Evolutionary conservation across 2,113 vertebrate species (phyloP), one percentile per base, ranked within the genome.

Genomic region (Ancistrus triradiatus): DNA sequence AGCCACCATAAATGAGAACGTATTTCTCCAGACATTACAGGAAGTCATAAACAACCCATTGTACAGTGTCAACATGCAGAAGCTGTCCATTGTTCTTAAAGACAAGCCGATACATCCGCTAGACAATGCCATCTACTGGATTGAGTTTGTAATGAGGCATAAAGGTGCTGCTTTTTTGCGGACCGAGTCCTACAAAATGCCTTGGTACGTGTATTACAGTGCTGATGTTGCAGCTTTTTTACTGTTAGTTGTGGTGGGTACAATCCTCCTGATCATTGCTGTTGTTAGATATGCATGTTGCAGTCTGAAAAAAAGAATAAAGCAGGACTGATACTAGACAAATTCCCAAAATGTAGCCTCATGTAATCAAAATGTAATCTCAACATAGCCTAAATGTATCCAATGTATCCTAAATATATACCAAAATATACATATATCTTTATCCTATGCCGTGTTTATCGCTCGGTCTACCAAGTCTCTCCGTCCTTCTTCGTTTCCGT

Each of bases 61-160:
- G 11, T 87, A 87, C 68, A 70, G 57, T 43, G 52, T 21, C 8
- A 85, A 83, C 75, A 87, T 88, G 81, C 78, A 84, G 74, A 83
- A 58, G 44, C 78, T 86, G 24, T 88, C 86, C n/a, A 55, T 65
- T 13, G 78, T 86, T 51, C 84, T 85, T 66, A 74, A 67, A 63
- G 88, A 89, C 71, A 69, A 76, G 31, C 82, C 81, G 1, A 15
- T 85, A 15, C 62, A 64, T 7, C 83, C 88, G 0, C 7, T 87
- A 19, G 78, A 88, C 14, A 69, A n/a, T 1, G 85, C 84, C 51
- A 21, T 87, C 63, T 88, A 84, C 81, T 90, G 88, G 85, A 83
- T 83, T 8, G 85, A 87, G 76, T 88, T 77, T 69, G 81, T 86
- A 18, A 85, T 88, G 53, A 81, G 82, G 51, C 83, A 88, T 75